Evolutionary conservation across 1,140 invertebrate species (phyloP), one percentile per base, ranked within the genome.

Genomic region (Euglossa dilemma): DNA sequence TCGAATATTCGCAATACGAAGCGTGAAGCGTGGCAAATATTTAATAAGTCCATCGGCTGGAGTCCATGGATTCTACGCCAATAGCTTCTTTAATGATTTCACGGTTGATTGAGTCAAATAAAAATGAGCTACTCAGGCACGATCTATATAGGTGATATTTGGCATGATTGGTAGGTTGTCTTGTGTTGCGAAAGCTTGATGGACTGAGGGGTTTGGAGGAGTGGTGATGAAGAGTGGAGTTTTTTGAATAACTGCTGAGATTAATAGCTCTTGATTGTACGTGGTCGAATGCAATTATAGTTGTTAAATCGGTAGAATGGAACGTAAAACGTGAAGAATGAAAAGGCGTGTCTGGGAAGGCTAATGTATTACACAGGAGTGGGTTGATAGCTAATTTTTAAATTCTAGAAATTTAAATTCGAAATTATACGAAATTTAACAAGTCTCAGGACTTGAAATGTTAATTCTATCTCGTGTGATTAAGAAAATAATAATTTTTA

Each of bases 21-120:
- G 8, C 52, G 66, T 59, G 66, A 79, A 71, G 76, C 52, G 76
- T 79, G 43, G 43, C 43, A 50, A 79, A 79, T 79, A 50, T 70
- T 79, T 71, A 79, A 79, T 56, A 78, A 69, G 45, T 36, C 36
- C 36, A 36, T 36, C 36, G 36, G 4, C 36, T 36, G 36, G 4
- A 36, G 4, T 69, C 28, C 6, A 18, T 8, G 16, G 4, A 36
- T 6, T 52, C 9, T 18, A 43, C 64, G 45, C 56, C 76, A 52
- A 69, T 56, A 78, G 69, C 50, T 78, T 57, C 76, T 64, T 67
- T 45, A 14, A 12, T 2, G 73, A 23, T 66, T 25, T 47, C 25
- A 66, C 28, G 75, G 18, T 69, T 66, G 50, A 66, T 77, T 47
- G 50, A 16, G 5, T 11, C 36, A 11, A n/a, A 43, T 52, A 56